These are phyloP conservation scores for Pseudococcus longispinus DNA, from an alignment of 2,888 invertebrate species.

Conservation along the genomic window DNA sequence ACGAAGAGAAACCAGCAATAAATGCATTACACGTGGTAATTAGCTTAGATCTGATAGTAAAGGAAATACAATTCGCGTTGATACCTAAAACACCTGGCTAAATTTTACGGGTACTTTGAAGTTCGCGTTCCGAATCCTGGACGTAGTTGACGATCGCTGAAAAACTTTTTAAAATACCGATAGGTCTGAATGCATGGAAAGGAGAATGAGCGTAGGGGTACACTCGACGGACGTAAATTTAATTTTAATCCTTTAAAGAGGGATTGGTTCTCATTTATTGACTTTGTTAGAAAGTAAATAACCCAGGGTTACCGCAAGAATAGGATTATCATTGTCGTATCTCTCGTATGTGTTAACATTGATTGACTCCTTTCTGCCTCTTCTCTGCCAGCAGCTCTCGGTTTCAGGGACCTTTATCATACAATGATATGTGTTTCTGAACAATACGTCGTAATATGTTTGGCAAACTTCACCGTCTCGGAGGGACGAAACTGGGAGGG, in stretches of 20 bases:
- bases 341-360: neutral
- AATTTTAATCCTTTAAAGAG: neutral
- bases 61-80: neutral
- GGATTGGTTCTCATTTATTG: conserved; percentile 17
- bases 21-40: conserved; percentile 1
- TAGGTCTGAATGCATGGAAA: neutral
- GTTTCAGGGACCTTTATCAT: neutral
- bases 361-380: neutral
- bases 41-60: neutral
- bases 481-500: too few relatives aligned
- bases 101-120: neutral
- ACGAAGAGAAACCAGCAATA: neutral
- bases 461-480: too few relatives aligned
- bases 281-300: neutral
- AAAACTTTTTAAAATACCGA: neutral
- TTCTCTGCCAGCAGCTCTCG: neutral
- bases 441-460: too few relatives aligned
- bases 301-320: neutral
- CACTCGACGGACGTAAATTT: neutral
- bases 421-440: neutral
- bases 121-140: neutral
- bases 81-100: neutral
- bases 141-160: neutral
- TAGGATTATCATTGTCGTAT: neutral
- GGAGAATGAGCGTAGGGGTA: neutral